These are phyloP conservation scores for Dermatophagoides farinae DNA, from an alignment of 1,140 invertebrate genomes.

Conservation along the genomic window DNA sequence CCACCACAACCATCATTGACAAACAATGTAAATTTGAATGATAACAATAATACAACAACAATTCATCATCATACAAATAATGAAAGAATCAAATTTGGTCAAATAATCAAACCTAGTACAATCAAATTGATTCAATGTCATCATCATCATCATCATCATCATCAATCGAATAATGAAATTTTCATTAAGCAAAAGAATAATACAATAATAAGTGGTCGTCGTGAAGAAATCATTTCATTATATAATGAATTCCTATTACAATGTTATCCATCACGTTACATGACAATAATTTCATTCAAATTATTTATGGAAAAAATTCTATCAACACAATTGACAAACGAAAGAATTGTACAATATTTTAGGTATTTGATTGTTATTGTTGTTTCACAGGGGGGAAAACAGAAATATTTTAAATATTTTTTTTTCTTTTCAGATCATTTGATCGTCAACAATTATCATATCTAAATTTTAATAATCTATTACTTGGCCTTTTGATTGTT, in stretches of 20 bases:
- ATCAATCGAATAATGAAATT: no score
- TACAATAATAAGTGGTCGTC: not conserved
- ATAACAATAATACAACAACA: no score
- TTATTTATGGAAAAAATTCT: not conserved
- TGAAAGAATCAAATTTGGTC: no score
- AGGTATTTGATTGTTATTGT: no score
- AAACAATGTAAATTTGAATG: no score
- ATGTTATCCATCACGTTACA: conserved; percentile 12
- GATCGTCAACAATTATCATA: not conserved
- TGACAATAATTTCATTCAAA: not conserved
- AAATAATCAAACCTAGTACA: no score
- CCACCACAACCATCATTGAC: no score
- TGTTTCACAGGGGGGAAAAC: no score
- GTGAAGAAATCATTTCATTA: not conserved
- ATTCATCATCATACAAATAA: no score
- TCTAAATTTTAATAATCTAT: not conserved
- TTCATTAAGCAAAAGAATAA: no score
- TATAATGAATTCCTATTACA: conserved; percentile 10
- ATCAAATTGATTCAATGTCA: no score
- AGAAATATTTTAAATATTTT: not conserved
- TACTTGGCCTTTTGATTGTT: not conserved
- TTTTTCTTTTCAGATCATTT: not conserved
- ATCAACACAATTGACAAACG: not conserved
- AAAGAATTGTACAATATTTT: not conserved
- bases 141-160: no score